These are phyloP conservation scores for Cheirogaleus medius DNA, from an alignment of 2,113 vertebrate genomes.

Conservation along the genomic window DNA sequence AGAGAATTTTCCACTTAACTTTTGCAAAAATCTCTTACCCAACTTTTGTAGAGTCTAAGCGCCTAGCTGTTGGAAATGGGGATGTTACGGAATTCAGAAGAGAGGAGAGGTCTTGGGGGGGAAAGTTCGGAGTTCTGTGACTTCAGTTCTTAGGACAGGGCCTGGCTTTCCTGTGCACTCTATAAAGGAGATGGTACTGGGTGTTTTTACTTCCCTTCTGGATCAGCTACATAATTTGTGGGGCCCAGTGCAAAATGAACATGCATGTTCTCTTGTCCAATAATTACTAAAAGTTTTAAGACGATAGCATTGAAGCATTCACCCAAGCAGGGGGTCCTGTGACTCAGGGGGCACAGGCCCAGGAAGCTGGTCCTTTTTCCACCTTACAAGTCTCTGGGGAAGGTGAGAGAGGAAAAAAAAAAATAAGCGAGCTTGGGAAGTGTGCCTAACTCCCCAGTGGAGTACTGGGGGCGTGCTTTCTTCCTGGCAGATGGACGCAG, in stretches of 20 bases:
- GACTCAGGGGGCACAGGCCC: too few species aligned
- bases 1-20: background rate
- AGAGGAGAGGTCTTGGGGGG: background rate
- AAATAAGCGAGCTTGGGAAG: background rate
- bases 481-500: accelerated
- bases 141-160: accelerated
- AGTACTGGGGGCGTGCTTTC: accelerated
- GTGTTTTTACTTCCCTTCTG: too few species aligned
- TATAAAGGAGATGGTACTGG: too few species aligned
- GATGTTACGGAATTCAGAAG: background rate
- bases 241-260: background rate
- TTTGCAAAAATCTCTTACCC: background rate
- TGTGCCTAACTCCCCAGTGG: background rate
- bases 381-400: background rate
- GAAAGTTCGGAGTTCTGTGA: background rate
- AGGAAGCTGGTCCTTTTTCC: background rate
- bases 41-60: background rate
- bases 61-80: background rate
- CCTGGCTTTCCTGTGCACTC: background rate
- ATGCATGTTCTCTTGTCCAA: background rate
- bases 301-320: background rate
- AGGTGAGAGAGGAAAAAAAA: background rate
- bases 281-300: background rate
- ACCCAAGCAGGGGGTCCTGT: background rate
- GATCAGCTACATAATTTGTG: background rate